Base-by-base conservation (phyloP, 1,140 invertebrate genomes). In the Euwallacea similis region DNA sequence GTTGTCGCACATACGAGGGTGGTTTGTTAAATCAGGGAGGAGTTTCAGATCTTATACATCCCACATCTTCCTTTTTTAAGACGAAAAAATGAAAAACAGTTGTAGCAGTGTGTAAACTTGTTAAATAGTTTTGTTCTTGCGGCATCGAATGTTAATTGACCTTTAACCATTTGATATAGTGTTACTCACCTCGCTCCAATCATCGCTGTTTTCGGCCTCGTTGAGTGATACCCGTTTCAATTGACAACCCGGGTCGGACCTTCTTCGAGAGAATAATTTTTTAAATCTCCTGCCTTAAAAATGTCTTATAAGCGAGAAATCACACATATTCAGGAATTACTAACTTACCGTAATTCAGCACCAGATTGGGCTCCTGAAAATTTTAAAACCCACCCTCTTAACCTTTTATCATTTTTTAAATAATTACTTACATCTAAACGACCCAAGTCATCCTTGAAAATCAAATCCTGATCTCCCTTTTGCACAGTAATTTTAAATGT, bases 401-500 rank as follows among this genome's bases (percentile, higher is more conserved):
- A 33, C 4, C 21, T 33, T 33, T 33, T 33, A 33, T 33, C 21
- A 50, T 13, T 50, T 13, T 50, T 50, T 50, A 1, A 50, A 50
- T 50, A 50, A 50, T 42, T n/a, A 55, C 54, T 8, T 61, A 61
- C 47, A 13, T 53, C 41, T 41, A 47, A 2, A 68, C 46, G 7
- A 0, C 16, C 13, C 55, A 47, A n/a, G 15, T 69, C 66, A 43
- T 60, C 60, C 43, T 53, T 61, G 15, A 61, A 69, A 2, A 76
- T 59, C 16, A 77, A 61, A 68, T 76, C 76, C 54, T 76, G 65
- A 9, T 75, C 70, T 13, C 15, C 47, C 15, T 65, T 69, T 10
- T 67, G 59, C 7, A 77, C 56, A 15, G 89, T 88, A 72, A 95
- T 90, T 62, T 92, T 89, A 7, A 89, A 89, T 0, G 93, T 94